Base-by-base conservation (phyloP, 2,888 invertebrate genomes). In the Thera britannica region DNA sequence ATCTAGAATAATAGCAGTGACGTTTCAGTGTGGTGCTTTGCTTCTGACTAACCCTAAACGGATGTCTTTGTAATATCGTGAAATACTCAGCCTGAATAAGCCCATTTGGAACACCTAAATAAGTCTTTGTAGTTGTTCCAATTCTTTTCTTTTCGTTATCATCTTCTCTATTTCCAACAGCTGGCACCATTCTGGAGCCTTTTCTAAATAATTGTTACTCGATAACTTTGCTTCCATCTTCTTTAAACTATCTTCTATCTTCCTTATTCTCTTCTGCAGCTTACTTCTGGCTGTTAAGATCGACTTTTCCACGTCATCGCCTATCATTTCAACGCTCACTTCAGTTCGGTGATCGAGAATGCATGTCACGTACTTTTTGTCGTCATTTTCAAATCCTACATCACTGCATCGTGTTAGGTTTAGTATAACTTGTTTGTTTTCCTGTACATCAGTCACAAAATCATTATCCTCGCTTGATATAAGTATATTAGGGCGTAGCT, bases 111-210 rank as follows among this genome's bases (percentile, higher is more conserved):
- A 5, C 4, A 65, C 58, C 65, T 80, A 80, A 65, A 87, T 82
- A 81, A 91, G 83, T 83, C 85, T 90, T 81, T 87, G 82, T 48
- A 93, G 77, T 58, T 82, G 80, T 59, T 84, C 78, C 3, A 93
- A 76, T 78, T 92, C 90, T 65, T 83, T 82, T 69, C 79, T 85
- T 70, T 88, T 92, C 2, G 72, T 65, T 0, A 74, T 7, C 51
- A 90, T 68, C 56, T 83, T 89, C 68, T 90, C 86, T 70, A 78
- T 86, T 38, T 92, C 92, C 46, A 72, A 52, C 3, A 71, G 58
- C 70, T 84, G 85, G 0, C 74, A 77, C 75, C 77, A 82, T 72
- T 88, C 84, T 0, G 90, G 78, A 0, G 80, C 82, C 2, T 75
- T 75, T 2, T 75, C 75, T 2, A 83, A 60, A 72, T 91, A 89